Percentiles rank a stretch among this genome's conserved stretches.
Conservation (phyloP, 2,888 invertebrate species). For the Cryptus viduatorius region DNA sequence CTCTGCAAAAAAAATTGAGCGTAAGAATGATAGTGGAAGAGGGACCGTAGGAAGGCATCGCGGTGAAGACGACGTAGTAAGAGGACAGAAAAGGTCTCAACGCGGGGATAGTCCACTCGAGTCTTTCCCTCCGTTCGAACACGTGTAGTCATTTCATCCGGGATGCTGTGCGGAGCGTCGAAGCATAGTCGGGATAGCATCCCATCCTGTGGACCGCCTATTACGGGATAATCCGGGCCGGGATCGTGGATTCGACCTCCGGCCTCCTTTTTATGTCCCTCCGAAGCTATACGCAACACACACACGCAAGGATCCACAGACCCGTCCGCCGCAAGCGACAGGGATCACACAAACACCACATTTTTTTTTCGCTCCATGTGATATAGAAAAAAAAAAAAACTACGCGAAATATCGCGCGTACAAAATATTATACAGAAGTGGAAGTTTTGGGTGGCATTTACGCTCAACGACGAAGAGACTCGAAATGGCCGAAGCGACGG, state of each 20-base stretch:
- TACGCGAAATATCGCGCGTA: constrained; percentile 36
- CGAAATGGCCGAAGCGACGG: constrained; percentile 1
- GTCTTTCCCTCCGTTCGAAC: constrained; percentile 62
- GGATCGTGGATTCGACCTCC: constrained; percentile 70
- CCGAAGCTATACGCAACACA: constrained; percentile 19
- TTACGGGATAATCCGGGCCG: constrained; percentile 72
- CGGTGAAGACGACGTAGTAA: not conserved
- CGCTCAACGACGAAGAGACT: constrained; percentile 28
- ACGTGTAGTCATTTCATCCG: constrained; percentile 73
- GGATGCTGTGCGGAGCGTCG: constrained; percentile 63
- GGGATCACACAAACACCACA: constrained; percentile 24
- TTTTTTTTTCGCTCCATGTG: constrained; percentile 38
- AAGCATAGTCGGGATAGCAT: constrained; percentile 57
- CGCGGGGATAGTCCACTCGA: constrained; percentile 35
- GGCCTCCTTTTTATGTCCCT: constrained; percentile 62
- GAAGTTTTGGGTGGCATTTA: constrained; percentile 28
- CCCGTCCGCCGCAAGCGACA: not conserved
- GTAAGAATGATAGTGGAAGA: constrained; percentile 16
- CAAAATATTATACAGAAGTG: constrained; percentile 60
- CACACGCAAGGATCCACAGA: not conserved
- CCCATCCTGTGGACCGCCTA: constrained; percentile 70
- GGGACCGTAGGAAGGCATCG: not conserved
- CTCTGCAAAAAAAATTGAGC: not conserved
- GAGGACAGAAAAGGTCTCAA: constrained; percentile 31
- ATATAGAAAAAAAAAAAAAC: constrained; percentile 10